These are phyloP conservation scores for Stegana nigrithorax DNA, from an alignment of 2,888 invertebrate genomes.

Conservation along the genomic window DNA sequence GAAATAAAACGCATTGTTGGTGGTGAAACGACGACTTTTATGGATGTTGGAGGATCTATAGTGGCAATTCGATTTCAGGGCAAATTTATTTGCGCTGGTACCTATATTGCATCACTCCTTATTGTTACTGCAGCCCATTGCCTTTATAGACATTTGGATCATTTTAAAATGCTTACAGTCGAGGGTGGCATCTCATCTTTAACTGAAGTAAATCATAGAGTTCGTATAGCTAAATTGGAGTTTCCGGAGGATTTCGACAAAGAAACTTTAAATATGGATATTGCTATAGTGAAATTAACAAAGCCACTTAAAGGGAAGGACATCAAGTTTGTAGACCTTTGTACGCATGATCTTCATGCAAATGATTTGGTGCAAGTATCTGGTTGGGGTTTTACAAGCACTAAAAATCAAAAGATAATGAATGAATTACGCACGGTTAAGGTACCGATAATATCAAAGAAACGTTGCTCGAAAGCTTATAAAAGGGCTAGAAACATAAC, in stretches of 20 bases:
- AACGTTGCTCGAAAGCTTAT: background rate
- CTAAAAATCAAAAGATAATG: background rate
- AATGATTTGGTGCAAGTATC: background rate
- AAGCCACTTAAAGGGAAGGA: background rate
- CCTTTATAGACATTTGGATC: background rate
- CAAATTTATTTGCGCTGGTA: background rate
- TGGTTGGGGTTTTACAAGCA: conserved; percentile 5
- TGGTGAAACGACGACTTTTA: background rate
- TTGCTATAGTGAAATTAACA: background rate
- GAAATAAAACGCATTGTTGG: too few species aligned
- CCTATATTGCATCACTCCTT: background rate
- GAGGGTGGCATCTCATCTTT: background rate
- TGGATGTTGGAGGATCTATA: background rate
- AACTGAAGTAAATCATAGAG: background rate
- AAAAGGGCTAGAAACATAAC: background rate
- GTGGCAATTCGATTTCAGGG: background rate
- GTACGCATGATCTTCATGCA: background rate
- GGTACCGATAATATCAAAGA: background rate
- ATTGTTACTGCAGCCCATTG: background rate
- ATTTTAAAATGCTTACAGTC: background rate
- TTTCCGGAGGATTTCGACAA: background rate
- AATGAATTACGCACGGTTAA: background rate
- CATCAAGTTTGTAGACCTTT: background rate
- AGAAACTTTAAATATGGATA: background rate
- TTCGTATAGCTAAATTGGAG: background rate